Conservation (phyloP, 2,888 invertebrate species). For the Smittia aterrima region DNA sequence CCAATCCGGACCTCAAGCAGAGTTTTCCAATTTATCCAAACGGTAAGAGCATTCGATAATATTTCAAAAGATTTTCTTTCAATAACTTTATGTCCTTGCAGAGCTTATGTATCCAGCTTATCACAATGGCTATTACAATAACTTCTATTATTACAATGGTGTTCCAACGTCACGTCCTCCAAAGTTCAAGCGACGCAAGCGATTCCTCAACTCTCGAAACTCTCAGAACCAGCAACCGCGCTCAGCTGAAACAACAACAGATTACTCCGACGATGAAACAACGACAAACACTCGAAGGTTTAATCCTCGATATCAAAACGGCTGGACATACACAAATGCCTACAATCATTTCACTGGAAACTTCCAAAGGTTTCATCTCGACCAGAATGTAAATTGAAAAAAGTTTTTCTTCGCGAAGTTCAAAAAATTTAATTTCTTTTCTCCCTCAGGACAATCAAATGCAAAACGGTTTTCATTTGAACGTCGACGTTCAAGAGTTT, state of each 20-base stretch:
- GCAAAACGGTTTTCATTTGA: constrained; percentile 11
- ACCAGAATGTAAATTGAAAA: constrained; percentile 36
- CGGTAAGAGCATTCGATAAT: not conserved
- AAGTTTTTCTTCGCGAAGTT: too few species aligned
- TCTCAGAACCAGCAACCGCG: constrained; percentile 9
- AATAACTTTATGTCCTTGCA: not conserved
- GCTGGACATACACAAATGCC: constrained; percentile 30
- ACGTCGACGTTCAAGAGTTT: constrained; percentile 36
- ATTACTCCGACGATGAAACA: constrained; percentile 30
- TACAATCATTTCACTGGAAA: constrained; percentile 30
- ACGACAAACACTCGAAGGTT: not conserved
- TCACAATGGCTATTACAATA: constrained; percentile 24
- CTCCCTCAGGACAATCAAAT: not conserved
- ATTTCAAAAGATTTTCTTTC: not conserved
- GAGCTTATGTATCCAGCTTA: constrained; percentile 15
- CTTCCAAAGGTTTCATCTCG: not conserved
- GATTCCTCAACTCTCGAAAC: constrained; percentile 22
- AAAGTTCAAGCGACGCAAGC: constrained; percentile 20
- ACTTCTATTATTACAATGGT: constrained; percentile 30
- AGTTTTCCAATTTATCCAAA: constrained; percentile 19
- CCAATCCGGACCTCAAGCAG: constrained; percentile 6
- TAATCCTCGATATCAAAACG: constrained; percentile 2
- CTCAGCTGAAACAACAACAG: constrained; percentile 36
- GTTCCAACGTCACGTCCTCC: constrained; percentile 13
- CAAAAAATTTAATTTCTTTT: not conserved